phyloP scores from a whole-genome alignment of 2,888 invertebrate species.

The Parapristionchus giblindavisi region DNA sequence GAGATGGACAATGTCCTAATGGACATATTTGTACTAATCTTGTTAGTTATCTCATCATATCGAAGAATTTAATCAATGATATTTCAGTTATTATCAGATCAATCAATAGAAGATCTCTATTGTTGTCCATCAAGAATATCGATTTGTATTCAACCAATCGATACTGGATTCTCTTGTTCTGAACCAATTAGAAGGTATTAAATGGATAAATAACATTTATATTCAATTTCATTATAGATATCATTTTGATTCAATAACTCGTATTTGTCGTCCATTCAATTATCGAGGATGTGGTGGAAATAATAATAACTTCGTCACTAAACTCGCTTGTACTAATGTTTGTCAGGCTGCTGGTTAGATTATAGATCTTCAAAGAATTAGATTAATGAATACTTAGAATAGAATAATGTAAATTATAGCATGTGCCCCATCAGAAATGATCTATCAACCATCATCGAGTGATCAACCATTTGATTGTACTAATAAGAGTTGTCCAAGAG shows the following conservation, averaged over 20 bases:
- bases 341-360: slow-evolving; percentile 59
- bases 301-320: slow-evolving; percentile 55
- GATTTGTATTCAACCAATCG: slow-evolving; percentile 53
- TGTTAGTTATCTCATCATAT: background rate
- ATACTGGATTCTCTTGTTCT: slow-evolving; percentile 52
- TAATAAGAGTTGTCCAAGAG: slow-evolving; percentile 54
- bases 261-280: slow-evolving; percentile 48
- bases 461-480: slow-evolving; percentile 60
- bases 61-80: background rate
- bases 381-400: background rate
- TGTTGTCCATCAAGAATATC: slow-evolving; percentile 58
- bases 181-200: slow-evolving; percentile 44
- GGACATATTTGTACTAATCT: slow-evolving; percentile 9
- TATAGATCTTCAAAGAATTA: slow-evolving; percentile 1
- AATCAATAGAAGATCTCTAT: slow-evolving; percentile 8
- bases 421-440: slow-evolving; percentile 60
- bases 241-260: slow-evolving; percentile 51
- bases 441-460: slow-evolving; percentile 51
- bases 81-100: slow-evolving; percentile 13
- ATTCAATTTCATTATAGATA: slow-evolving; percentile 41
- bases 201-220: background rate
- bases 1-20: slow-evolving; percentile 12
- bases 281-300: slow-evolving; percentile 51
- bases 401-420: slow-evolving; percentile 51
- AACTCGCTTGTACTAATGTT: slow-evolving; percentile 57